These are phyloP conservation scores for Aleiodes testaceus DNA, from an alignment of 2,888 invertebrate genomes.

Conservation along the genomic window DNA sequence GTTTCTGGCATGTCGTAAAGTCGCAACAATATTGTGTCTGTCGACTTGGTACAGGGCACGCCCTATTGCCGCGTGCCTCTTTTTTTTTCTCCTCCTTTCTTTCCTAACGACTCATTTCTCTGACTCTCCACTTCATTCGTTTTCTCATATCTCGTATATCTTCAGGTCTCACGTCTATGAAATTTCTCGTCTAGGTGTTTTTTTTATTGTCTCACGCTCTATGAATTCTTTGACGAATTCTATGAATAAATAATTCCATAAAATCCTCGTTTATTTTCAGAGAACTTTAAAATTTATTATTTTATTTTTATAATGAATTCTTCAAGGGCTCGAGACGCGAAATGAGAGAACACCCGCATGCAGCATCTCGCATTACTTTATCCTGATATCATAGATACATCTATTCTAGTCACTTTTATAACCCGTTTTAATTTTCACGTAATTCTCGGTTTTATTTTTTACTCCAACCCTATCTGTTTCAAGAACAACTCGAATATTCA, in stretches of 20 bases:
- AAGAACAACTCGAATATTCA: conserved; percentile 46
- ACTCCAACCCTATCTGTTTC: conserved; percentile 18
- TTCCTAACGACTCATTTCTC: conserved; percentile 11
- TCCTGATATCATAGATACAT: conserved; percentile 3
- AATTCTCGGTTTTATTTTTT: neutral
- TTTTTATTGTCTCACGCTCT: conserved; percentile 19
- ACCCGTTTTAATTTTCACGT: conserved; percentile 25
- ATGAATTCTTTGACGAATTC: too few species aligned
- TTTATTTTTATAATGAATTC: conserved; percentile 44
- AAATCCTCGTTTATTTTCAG: neutral
- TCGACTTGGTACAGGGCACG: conserved; percentile 11
- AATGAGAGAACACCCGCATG: conserved; percentile 45
- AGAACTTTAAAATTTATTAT: neutral
- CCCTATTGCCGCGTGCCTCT: conserved; percentile 3
- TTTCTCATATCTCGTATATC: neutral
- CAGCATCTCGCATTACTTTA: conserved; percentile 42
- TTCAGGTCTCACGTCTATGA: neutral
- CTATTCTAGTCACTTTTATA: conserved; percentile 37
- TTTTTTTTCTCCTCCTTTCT: neutral
- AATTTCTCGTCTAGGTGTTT: neutral
- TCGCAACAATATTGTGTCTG: conserved; percentile 52
- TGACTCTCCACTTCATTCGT: conserved; percentile 11
- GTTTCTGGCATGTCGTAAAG: conserved; percentile 30
- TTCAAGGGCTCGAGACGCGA: conserved; percentile 47
- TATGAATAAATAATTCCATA: neutral